Base-by-base conservation (phyloP, 1,140 invertebrate species). In the Odontomachus brunneus region DNA sequence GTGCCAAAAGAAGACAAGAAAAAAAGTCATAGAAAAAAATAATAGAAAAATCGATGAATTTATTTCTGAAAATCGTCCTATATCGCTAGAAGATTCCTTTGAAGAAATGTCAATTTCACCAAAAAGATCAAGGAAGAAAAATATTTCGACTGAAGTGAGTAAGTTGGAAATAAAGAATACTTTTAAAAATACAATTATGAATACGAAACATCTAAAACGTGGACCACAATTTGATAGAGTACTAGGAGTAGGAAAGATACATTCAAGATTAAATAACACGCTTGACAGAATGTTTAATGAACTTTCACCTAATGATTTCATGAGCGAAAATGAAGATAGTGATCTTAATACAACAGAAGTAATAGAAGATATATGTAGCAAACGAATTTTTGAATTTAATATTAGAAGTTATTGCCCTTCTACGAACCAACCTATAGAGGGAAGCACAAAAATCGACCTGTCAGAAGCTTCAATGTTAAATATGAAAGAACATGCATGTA, bases 281-380 rank as follows among this genome's bases (percentile, higher is more conserved):
- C 55, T 93, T 4, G 89, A 91, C 9, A 87, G 29, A 17, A 90
- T 94, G 84, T 93, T 89, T 87, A 90, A 92, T 69, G 89, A 94
- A 73, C 75, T 93, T 53, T 93, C 92, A 19, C 91, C 94, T 15
- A 92, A 95, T 86, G 92, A 92, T 87, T 95, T 93, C 88, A 89
- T 86, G 0, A 90, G 90, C 3, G 95, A 95, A 65, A 94, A 95
- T 76, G 90, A 92, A 19, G 91, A 92, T 57, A 86, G 92, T 24
- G 93, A 92, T 53, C 91, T 93, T 14, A 93, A 96, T 76, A 90
- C 96, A 86, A 96, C 96, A 0, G 93, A 94, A 63, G 95, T 96
- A 82, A 94, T 96, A 9, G 95, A 96, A 22, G 92, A 94, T 38
- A 96, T 96, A 63, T 91, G 90, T 69, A 82, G 67, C 3, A 55